Evolutionary conservation across 2,797 vertebrate species (phyloP).

Genomic region (Characodon lateralis): DNA sequence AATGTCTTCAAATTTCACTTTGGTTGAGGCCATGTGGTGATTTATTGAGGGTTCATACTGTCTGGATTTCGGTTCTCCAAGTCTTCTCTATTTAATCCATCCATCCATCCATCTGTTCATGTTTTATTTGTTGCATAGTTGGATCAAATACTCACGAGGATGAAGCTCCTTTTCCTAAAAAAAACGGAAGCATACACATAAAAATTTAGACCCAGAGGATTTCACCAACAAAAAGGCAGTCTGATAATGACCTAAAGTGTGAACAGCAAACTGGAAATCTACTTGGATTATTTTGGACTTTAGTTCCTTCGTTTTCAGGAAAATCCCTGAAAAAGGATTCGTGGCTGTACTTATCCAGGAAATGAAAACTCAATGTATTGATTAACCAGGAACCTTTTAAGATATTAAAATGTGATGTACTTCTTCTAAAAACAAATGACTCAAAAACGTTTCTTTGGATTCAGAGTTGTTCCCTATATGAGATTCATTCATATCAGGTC

Average conservation of each 20-base stretch:
- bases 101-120: too few relatives aligned
- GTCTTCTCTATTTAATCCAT: too few relatives aligned
- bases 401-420: neutral
- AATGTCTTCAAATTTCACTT: too few relatives aligned
- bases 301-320: neutral
- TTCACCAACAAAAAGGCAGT: neutral
- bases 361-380: neutral
- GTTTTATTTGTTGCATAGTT: too few relatives aligned
- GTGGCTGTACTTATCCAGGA: constrained; percentile 10
- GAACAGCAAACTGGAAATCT: neutral
- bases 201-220: neutral
- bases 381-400: neutral
- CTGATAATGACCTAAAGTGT: too few relatives aligned
- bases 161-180: too few relatives aligned
- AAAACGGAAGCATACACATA: neutral
- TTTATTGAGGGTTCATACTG: too few relatives aligned
- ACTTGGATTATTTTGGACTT: neutral
- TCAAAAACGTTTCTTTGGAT: too few relatives aligned
- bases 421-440: neutral
- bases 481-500: constrained; percentile 27
- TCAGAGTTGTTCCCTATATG: constrained; percentile 1
- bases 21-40: too few relatives aligned
- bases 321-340: neutral
- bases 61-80: too few relatives aligned
- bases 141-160: too few relatives aligned